These are phyloP conservation scores for Ostrea denselamellosa DNA, from an alignment of 1,140 invertebrate genomes.

Conservation along the genomic window DNA sequence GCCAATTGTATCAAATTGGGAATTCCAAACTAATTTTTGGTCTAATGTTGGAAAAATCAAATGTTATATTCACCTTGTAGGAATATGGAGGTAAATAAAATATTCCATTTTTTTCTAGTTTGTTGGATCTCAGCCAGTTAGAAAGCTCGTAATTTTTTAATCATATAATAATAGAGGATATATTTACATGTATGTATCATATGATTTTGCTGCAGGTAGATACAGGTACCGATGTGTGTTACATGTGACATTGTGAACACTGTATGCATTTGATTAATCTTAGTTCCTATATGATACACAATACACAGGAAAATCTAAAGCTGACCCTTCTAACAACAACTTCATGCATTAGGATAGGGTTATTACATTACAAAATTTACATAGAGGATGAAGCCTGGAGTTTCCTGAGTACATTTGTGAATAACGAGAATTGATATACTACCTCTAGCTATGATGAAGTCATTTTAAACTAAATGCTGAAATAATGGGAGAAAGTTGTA, in stretches of 20 bases:
- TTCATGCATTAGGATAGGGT: not conserved
- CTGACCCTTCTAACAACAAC: not conserved
- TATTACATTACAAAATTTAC: not conserved
- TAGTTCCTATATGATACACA: not conserved
- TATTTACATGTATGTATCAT: too few species aligned
- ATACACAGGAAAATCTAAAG: conserved; percentile 14
- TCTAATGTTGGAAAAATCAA: too few species aligned
- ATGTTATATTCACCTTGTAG: too few species aligned
- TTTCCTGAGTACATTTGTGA: conserved; percentile 23
- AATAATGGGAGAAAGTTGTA: not conserved
- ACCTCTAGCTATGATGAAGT: conserved; percentile 29
- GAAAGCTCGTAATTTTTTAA: too few species aligned
- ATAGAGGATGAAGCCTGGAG: not conserved
- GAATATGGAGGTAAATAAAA: too few species aligned
- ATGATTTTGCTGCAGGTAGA: too few species aligned
- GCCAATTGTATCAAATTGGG: too few species aligned
- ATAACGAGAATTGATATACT: not conserved
- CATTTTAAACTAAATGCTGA: not conserved
- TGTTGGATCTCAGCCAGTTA: too few species aligned
- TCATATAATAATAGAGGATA: too few species aligned
- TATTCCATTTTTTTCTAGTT: too few species aligned
- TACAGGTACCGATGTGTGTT: not conserved
- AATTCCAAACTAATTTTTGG: too few species aligned
- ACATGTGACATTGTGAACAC: not conserved
- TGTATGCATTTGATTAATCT: not conserved